Base-by-base conservation (phyloP, 2,797 vertebrate species). In the Urocyon cinereoargenteus region DNA sequence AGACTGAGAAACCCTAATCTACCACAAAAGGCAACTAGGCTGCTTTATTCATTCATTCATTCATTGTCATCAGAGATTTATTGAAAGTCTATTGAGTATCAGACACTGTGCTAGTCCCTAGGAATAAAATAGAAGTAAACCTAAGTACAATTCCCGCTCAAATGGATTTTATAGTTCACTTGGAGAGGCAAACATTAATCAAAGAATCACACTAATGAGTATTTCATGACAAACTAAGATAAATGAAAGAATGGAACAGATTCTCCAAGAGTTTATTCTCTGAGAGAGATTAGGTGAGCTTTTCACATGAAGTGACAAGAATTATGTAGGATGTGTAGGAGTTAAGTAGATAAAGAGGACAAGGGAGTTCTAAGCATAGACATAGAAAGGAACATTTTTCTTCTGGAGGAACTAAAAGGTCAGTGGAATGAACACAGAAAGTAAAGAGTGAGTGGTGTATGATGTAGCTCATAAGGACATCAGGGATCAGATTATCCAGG, bases 191-290 rank as follows among this genome's bases (percentile, higher is more conserved):
- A 45, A 64, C 3, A 51, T 70, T 73, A 49, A 40, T 55, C 28
- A 86, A 84, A 84, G 51, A 49, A 95, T 84, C 85, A 66, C 53
- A 86, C 16, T 11, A 89, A 62, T 9, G 61, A 53, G 28, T 36
- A 78, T 73, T 92, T 92, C 51, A 87, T 79, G 75, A 84, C 49
- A 66, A 93, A 83, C 34, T 34, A 90, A 78, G 77, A 62, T 34
- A 82, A 91, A 77, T 11, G 28, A 59, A 68, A 92, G 64, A 40
- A 86, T 22, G 66, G 61, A 77, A 85, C 12, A 14, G n/a, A 59
- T 88, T 83, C 11, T 40, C 45, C 5, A 4, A 77, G 73, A 77
- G 45, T 77, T 77, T 51, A 77, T 31, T 77, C 45, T 31, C 4
- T 51, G 45, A 15, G 6, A 21, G 62, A 84, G 31, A n/a, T 77